phyloP scores from a whole-genome alignment of 2,888 invertebrate genomes.

The Eretmocerus hayati region DNA sequence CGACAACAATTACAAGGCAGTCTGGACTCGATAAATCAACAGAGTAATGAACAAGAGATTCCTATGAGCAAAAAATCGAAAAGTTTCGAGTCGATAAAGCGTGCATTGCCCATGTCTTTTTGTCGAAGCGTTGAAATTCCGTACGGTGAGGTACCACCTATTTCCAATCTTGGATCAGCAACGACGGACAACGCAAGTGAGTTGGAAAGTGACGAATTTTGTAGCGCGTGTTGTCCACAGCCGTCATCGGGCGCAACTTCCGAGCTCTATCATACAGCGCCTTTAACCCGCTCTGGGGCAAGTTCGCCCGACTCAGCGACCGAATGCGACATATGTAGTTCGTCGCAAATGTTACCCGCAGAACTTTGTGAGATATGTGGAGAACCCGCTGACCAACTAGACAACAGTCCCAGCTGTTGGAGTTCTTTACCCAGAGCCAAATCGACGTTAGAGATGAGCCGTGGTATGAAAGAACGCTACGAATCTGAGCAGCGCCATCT shows the following conservation, averaged over 20 bases:
- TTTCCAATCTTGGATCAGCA: conserved; percentile 30
- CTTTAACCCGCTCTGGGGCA: too few relatives aligned
- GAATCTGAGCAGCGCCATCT: conserved; percentile 41
- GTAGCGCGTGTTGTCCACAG: conserved; percentile 40
- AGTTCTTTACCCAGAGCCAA: conserved; percentile 26
- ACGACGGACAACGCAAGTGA: conserved; percentile 30
- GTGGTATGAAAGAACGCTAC: conserved; percentile 29
- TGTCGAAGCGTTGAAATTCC: conserved; percentile 22
- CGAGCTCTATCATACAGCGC: neutral
- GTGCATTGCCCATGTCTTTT: conserved; percentile 24
- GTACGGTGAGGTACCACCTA: conserved; percentile 29
- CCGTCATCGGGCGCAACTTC: too few relatives aligned
- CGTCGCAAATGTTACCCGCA: conserved; percentile 30
- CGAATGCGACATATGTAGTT: conserved; percentile 43
- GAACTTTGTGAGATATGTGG: conserved; percentile 43
- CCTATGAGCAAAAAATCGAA: conserved; percentile 41
- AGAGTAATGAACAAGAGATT: conserved; percentile 20
- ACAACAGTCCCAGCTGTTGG: conserved; percentile 1
- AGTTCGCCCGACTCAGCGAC: conserved; percentile 42
- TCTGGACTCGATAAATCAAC: conserved; percentile 33
- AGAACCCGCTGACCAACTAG: conserved; percentile 25
- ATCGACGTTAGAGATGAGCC: conserved; percentile 21
- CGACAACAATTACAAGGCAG: conserved; percentile 30
- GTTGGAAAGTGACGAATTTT: conserved; percentile 39
- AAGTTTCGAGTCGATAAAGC: conserved; percentile 42